Base-by-base conservation (phyloP, 2,113 vertebrate genomes). In the Sturnira hondurensis region DNA sequence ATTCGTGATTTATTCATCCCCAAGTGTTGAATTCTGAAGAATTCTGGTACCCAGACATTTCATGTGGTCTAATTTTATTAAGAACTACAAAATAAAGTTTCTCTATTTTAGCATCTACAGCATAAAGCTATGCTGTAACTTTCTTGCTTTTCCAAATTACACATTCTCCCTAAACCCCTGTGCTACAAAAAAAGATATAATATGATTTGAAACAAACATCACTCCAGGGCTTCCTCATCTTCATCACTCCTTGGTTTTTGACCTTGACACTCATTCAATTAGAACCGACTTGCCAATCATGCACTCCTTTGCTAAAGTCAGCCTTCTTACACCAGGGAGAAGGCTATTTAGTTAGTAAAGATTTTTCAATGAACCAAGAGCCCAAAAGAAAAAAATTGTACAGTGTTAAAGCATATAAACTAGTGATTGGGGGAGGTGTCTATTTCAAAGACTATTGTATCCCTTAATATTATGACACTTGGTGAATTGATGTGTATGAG, bases 211-310 rank as follows among this genome's bases (percentile, higher is more conserved):
- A 98, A 86, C 90, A 97, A 97, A 98, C 86, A 96, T 82, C 76
- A 97, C 98, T 98, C 97, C 96, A 98, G 98, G 98, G 98, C 96
- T 98, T 98, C 98, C 97, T 98, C 97, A 97, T 98, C 98, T 98
- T 98, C 97, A 97, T 98, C 98, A 98, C 97, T 97, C 98, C 96
- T 98, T 98, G 98, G 81, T 89, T 97, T 92, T 94, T 99, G 98
- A 99, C 98, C 98, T 98, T 99, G 98, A 98, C 98, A 99, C 98
- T 99, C 97, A 99, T 98, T 98, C 98, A 99, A 99, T 99, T 99
- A 99, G 97, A 98, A 98, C 97, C 96, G 98, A 98, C 99, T 98
- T 98, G 98, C 97, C 98, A 98, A 97, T 99, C 98, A 98, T 54
- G 97, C 50, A 97, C 97, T 97, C 96, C 38, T 95, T 96, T 97